phyloP scores from a whole-genome alignment of 2,113 vertebrate species.

The Octodon degus region DNA sequence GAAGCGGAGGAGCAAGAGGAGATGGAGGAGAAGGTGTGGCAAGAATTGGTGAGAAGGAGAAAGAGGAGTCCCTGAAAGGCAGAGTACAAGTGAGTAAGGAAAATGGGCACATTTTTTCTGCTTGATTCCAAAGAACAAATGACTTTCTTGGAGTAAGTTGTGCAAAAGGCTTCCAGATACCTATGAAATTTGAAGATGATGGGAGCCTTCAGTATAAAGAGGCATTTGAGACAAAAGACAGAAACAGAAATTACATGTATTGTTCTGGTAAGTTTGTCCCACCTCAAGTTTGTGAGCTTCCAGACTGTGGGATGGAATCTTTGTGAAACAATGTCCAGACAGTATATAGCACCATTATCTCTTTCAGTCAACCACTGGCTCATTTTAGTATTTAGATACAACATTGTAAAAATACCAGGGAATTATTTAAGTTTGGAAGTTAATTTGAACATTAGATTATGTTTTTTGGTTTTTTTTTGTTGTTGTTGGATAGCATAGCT shows the following conservation, averaged over 20 bases:
- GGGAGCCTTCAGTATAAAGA: neutral
- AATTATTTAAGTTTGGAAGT: neutral
- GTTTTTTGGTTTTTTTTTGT: neutral
- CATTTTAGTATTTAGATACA: neutral
- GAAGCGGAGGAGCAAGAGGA: too few relatives aligned
- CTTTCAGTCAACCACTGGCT: neutral
- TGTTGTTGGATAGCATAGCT: neutral
- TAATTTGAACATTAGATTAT: neutral
- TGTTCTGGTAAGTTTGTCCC: neutral
- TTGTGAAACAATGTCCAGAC: neutral
- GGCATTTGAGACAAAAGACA: neutral
- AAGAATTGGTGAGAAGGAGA: neutral
- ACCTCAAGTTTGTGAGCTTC: neutral
- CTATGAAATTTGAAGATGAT: neutral
- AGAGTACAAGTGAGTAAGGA: neutral
- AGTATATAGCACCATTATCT: neutral
- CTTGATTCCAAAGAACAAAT: neutral
- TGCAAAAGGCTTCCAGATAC: neutral
- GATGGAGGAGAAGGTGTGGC: neutral
- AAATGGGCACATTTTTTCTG: neutral
- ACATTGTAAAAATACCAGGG: neutral
- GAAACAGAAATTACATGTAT: neutral
- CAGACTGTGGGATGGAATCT: neutral
- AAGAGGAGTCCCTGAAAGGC: rapidly evolving
- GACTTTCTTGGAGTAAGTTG: neutral